These are phyloP conservation scores for Pseudotriccus pelzelni DNA, from an alignment of 2,797 vertebrate genomes.

Conservation along the genomic window DNA sequence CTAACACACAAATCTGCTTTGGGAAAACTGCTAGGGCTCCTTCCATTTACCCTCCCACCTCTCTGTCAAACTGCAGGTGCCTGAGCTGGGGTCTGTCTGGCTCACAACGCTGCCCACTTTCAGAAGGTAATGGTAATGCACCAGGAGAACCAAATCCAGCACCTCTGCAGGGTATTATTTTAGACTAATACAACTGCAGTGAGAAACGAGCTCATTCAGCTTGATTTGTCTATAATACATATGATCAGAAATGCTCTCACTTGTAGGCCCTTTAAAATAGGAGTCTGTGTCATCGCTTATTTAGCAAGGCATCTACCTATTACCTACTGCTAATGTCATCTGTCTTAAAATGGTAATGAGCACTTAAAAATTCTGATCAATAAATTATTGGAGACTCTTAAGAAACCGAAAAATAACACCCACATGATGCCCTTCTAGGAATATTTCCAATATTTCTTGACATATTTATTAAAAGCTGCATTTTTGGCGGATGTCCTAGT, in stretches of 20 bases:
- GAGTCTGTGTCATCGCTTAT: background rate
- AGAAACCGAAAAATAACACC: background rate
- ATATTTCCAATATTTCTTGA: background rate
- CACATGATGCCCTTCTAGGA: background rate
- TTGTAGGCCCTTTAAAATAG: background rate
- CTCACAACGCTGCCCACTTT: background rate
- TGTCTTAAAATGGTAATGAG: background rate
- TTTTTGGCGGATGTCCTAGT: background rate
- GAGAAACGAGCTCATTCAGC: background rate
- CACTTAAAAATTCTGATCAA: background rate
- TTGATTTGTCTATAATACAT: background rate
- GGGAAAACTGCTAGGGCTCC: background rate
- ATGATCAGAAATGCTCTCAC: background rate
- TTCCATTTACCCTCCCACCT: background rate
- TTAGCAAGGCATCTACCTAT: background rate
- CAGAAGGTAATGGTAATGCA: background rate
- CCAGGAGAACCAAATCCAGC: background rate
- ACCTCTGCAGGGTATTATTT: background rate
- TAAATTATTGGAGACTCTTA: background rate
- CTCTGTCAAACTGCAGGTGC: background rate
- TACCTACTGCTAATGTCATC: background rate
- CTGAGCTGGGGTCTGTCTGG: background rate
- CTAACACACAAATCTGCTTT: background rate
- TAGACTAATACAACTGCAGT: background rate
- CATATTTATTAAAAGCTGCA: background rate